Percentiles rank a stretch among this genome's conserved stretches.
phyloP scores from a whole-genome alignment of 2,797 vertebrate species.

The Malurus splendens region DNA sequence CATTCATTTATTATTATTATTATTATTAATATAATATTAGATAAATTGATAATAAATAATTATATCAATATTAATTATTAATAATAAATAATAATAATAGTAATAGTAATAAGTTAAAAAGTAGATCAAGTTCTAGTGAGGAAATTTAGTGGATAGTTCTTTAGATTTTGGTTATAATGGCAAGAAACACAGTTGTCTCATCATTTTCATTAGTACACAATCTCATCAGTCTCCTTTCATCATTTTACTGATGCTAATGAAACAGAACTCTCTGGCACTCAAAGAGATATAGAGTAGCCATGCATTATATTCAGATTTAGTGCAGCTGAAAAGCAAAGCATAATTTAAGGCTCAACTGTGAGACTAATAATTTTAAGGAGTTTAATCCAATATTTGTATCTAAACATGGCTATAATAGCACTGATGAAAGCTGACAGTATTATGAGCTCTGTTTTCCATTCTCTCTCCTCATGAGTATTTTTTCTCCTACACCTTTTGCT shows the following conservation, averaged over 20 bases:
- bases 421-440: background rate
- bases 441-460: background rate
- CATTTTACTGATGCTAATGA: constrained; percentile 4
- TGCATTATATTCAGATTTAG: background rate
- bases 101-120: background rate
- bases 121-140: background rate
- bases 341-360: background rate
- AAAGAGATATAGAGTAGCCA: background rate
- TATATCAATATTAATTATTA: no score
- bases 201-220: background rate
- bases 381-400: background rate
- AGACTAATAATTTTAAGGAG: background rate
- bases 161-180: background rate
- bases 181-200: background rate
- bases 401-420: background rate
- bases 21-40: no score
- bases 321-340: background rate
- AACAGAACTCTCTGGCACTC: background rate
- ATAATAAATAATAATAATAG: background rate
- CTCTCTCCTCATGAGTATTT: background rate
- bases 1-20: background rate
- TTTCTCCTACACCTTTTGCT: background rate
- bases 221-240: background rate
- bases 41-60: no score
- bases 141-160: background rate